phyloP scores from a whole-genome alignment of 2,888 invertebrate genomes.

The Coleophora deauratella region DNA sequence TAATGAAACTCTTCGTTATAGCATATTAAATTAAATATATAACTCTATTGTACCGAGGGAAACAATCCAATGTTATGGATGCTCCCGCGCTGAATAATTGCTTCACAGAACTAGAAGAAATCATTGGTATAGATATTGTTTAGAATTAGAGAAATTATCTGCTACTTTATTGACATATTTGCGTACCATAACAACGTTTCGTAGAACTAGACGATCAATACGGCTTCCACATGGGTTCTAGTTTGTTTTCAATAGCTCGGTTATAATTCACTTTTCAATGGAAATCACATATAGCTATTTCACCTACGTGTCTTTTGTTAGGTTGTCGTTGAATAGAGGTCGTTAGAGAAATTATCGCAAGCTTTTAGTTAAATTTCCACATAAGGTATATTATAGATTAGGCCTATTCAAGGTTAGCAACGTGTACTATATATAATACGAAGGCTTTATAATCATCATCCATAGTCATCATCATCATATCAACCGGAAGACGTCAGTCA shows the following conservation, averaged over 20 bases:
- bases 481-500: too few species aligned
- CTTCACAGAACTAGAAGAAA: conserved; percentile 2
- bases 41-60: conserved; percentile 40
- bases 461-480: too few species aligned
- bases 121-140: background rate
- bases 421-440: too few species aligned
- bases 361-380: background rate
- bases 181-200: conserved; percentile 8
- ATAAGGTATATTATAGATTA: too few species aligned
- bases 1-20: too few species aligned
- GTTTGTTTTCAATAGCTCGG: conserved; percentile 21
- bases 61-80: conserved; percentile 63
- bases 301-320: too few species aligned
- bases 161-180: background rate
- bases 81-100: conserved; percentile 45
- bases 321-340: too few species aligned
- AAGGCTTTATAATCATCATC: too few species aligned
- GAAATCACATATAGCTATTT: background rate
- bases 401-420: too few species aligned
- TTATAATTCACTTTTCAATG: background rate
- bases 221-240: conserved; percentile 23
- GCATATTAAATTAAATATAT: too few species aligned
- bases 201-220: conserved; percentile 17
- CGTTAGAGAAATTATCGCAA: background rate
- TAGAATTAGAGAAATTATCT: background rate